A percentile compares a stretch with the other conserved stretches of the same genome.
Conservation (phyloP, 2,113 vertebrate species). For the Salvelinus alpinus region DNA sequence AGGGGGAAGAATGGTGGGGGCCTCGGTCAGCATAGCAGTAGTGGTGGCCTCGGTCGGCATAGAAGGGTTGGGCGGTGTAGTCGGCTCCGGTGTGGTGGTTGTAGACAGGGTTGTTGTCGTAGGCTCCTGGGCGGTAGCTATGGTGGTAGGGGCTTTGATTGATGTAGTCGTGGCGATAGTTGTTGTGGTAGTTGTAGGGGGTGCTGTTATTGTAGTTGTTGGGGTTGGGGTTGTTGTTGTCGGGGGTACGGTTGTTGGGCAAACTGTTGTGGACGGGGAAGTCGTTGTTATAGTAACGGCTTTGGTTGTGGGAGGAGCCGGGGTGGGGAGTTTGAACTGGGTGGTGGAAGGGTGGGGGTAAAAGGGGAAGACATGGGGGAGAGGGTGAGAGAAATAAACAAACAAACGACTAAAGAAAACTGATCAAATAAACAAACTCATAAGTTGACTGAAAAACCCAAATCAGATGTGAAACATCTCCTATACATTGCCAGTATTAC, state of each 20-base stretch:
- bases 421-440: conserved; percentile 8
- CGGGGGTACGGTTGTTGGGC: conserved; percentile 1
- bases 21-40: conserved; percentile 22
- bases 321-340: conserved; percentile 74
- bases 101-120: conserved; percentile 23
- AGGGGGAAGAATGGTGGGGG: conserved; percentile 20
- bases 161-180: conserved; percentile 28
- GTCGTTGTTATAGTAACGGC: conserved; percentile 53
- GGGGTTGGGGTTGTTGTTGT: conserved; percentile 19
- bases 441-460: background rate
- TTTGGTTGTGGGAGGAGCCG: conserved; percentile 64
- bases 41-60: conserved; percentile 29
- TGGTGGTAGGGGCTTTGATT: conserved; percentile 28
- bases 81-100: conserved; percentile 27
- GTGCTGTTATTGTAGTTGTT: background rate
- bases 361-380: conserved; percentile 31
- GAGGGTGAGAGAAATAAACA: conserved; percentile 31
- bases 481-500: conserved; percentile 24
- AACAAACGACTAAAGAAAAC: conserved; percentile 27
- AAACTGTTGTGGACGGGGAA: conserved; percentile 45
- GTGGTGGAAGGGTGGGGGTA: background rate
- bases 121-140: conserved; percentile 37
- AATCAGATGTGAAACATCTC: conserved; percentile 20
- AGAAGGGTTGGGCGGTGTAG: conserved; percentile 15
- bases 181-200: background rate